These are phyloP conservation scores for Heterohyrax brucei DNA, from an alignment of 2,797 vertebrate genomes.

Conservation along the genomic window DNA sequence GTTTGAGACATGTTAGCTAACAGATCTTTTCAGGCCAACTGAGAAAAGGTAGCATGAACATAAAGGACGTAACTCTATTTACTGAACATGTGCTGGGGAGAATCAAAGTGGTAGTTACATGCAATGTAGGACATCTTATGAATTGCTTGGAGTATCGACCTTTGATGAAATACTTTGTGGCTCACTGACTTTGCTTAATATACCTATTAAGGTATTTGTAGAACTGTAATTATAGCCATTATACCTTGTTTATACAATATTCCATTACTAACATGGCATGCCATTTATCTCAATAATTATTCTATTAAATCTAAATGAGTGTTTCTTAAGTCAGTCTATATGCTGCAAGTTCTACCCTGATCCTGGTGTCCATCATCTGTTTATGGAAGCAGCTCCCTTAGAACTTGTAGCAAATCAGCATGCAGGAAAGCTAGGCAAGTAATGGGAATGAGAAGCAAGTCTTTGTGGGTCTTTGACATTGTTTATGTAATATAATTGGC, in stretches of 20 bases:
- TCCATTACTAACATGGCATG: conserved; percentile 75
- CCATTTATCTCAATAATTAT: conserved; percentile 82
- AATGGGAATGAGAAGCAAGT: conserved; percentile 23
- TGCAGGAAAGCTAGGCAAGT: background rate
- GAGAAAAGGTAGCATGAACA: background rate
- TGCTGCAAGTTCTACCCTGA: background rate
- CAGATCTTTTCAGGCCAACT: background rate
- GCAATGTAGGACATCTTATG: conserved; percentile 36
- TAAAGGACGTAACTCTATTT: conserved; percentile 41
- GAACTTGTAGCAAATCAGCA: background rate
- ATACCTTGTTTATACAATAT: conserved; percentile 79
- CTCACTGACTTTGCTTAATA: conserved; percentile 80
- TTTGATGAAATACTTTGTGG: conserved; percentile 72
- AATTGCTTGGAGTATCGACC: conserved; percentile 69
- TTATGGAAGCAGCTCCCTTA: conserved; percentile 8
- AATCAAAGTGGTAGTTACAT: conserved; percentile 63
- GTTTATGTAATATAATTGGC: conserved; percentile 67
- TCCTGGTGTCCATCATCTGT: conserved; percentile 2
- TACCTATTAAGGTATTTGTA: conserved; percentile 74
- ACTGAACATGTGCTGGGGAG: background rate
- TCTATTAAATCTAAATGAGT: conserved; percentile 70
- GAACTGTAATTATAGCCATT: conserved; percentile 74
- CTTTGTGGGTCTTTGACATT: conserved; percentile 54
- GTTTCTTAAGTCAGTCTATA: conserved; percentile 71
- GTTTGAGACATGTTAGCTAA: background rate